Conservation (phyloP, 1,140 invertebrate genomes). For the Oreohelix idahoensis region DNA sequence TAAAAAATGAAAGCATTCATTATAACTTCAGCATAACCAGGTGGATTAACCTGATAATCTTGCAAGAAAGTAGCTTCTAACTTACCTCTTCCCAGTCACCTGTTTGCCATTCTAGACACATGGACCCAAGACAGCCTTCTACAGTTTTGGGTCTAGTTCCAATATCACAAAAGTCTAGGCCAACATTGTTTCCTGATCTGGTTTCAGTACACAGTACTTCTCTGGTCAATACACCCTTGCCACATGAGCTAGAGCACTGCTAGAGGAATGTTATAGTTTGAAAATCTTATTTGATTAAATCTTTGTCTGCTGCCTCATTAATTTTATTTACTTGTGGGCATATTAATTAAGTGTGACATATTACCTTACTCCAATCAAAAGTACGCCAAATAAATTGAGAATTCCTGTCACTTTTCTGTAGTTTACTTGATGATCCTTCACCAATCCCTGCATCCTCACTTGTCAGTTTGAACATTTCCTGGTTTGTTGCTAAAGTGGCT, state of each 20-base stretch:
- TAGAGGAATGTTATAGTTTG: slow-evolving; percentile 27
- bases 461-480: no score
- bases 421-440: neutral
- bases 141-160: slow-evolving; percentile 57
- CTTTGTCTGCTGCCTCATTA: no score
- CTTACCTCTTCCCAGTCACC: slow-evolving; percentile 69
- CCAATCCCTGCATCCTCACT: neutral
- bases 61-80: no score
- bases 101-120: slow-evolving; percentile 68
- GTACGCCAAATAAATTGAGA: slow-evolving; percentile 25
- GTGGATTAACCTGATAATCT: no score
- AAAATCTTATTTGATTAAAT: no score
- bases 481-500: no score
- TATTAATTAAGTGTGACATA: neutral
- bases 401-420: neutral
- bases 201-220: slow-evolving; percentile 66
- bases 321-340: neutral
- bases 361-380: slow-evolving; percentile 25
- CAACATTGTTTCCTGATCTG: slow-evolving; percentile 51
- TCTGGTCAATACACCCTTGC: slow-evolving; percentile 64
- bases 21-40: no score
- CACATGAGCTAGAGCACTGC: slow-evolving; percentile 72
- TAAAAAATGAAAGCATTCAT: no score
- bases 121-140: slow-evolving; percentile 64
- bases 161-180: slow-evolving; percentile 60